phyloP scores from a whole-genome alignment of 2,888 invertebrate genomes.

The Apodemia mormo region DNA sequence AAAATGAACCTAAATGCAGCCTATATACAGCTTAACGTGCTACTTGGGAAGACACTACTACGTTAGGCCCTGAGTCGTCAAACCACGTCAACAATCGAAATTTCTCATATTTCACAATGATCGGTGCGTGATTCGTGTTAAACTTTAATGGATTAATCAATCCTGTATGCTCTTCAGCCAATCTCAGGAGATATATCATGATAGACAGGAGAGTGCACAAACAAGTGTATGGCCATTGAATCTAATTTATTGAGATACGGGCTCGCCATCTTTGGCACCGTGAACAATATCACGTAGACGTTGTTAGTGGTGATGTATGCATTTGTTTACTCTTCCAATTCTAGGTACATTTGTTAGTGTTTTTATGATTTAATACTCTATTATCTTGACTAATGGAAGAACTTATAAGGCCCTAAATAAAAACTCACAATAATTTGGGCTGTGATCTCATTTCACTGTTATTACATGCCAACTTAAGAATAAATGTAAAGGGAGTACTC shows the following conservation, averaged over 20 bases:
- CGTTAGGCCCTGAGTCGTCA: no score
- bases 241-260: slow-evolving; percentile 3
- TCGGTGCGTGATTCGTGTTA: neutral
- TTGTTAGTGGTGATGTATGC: slow-evolving; percentile 4
- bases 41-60: no score
- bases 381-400: neutral
- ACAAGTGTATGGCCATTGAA: slow-evolving; percentile 9
- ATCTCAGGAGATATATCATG: slow-evolving; percentile 1
- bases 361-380: slow-evolving; percentile 4
- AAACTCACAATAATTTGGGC: no score
- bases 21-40: no score
- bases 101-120: neutral
- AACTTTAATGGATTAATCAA: neutral
- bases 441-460: no score
- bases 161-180: neutral
- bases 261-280: neutral
- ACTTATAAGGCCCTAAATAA: neutral
- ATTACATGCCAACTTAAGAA: no score
- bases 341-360: neutral
- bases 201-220: slow-evolving; percentile 5
- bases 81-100: no score
- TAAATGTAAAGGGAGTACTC: no score
- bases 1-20: no score
- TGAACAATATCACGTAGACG: slow-evolving; percentile 19
- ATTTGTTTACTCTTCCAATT: slow-evolving; percentile 13